A percentile compares a stretch with the other conserved stretches of the same genome.
Conservation (phyloP, 2,888 invertebrate genomes). For the Tiliacea citrago region DNA sequence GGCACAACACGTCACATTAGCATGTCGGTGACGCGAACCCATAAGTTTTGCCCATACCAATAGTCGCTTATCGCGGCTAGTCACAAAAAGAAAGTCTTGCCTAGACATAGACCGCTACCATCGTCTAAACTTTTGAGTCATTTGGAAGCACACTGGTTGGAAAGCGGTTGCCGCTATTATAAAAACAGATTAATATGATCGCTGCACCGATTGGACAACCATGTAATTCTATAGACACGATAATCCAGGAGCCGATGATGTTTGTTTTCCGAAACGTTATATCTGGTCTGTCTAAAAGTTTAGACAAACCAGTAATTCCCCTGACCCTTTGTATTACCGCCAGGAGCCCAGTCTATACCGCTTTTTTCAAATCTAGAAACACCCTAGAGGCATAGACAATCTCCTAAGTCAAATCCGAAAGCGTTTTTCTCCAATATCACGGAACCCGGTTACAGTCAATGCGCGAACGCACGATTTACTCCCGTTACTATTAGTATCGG, state of each 20-base stretch:
- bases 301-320: no score
- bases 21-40: no score
- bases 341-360: no score
- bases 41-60: no score
- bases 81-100: no score
- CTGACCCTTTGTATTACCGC: no score
- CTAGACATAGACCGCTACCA: no score
- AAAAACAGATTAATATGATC: not conserved
- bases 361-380: not conserved
- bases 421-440: not conserved
- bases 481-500: conserved; percentile 62
- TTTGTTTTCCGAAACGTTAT: not conserved
- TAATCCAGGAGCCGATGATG: not conserved
- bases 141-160: not conserved
- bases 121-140: not conserved
- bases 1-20: no score
- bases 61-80: no score
- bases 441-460: conserved; percentile 43
- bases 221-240: not conserved
- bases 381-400: not conserved
- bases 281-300: no score
- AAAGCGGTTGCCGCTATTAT: not conserved
- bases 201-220: not conserved
- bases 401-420: not conserved
- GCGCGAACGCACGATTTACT: conserved; percentile 58